These are phyloP conservation scores for Halcyon smyrnensis DNA, from an alignment of 2,797 vertebrate genomes.

Conservation along the genomic window DNA sequence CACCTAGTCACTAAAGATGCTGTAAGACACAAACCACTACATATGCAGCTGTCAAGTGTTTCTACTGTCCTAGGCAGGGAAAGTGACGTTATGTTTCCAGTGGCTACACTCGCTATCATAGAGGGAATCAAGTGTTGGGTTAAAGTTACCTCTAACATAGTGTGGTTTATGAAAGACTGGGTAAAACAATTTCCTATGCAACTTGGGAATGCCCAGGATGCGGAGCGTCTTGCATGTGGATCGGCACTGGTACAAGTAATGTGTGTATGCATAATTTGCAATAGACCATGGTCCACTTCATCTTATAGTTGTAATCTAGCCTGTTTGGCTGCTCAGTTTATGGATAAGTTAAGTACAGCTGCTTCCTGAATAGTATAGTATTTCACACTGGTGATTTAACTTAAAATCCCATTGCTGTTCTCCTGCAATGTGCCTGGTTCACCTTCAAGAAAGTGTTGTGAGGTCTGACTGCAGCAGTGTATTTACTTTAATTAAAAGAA, in stretches of 20 bases:
- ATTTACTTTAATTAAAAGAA: neutral
- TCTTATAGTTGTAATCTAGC: neutral
- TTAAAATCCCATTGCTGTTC: neutral
- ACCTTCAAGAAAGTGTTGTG: neutral
- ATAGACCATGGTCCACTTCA: neutral
- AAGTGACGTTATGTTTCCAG: neutral
- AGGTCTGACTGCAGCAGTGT: neutral
- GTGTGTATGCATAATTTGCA: neutral
- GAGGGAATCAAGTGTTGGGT: neutral
- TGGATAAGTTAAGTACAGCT: neutral
- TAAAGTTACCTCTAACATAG: neutral
- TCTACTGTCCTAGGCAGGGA: neutral
- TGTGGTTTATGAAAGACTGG: neutral
- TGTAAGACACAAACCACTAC: neutral
- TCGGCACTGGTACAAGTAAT: neutral
- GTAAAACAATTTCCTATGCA: neutral
- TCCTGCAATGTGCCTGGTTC: neutral
- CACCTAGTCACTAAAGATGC: neutral
- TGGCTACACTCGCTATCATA: neutral
- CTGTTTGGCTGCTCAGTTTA: neutral
- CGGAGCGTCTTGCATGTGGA: neutral
- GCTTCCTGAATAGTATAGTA: neutral
- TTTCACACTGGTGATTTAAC: neutral
- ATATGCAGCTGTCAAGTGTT: neutral
- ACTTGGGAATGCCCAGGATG: neutral